Evolutionary conservation across 2,888 invertebrate species (phyloP).

Genomic region (Eretmocerus hayati): DNA sequence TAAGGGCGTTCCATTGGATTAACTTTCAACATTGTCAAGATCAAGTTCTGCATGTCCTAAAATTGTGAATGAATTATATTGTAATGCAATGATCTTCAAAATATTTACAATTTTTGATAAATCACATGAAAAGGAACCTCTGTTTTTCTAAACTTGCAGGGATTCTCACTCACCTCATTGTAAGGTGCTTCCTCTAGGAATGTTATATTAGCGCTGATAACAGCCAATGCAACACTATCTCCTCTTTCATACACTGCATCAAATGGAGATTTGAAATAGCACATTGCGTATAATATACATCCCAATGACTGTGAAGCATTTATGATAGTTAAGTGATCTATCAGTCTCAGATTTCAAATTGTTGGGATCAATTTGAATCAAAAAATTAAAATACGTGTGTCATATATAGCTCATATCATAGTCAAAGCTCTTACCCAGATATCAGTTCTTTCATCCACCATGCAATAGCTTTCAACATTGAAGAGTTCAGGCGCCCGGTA

Average conservation of each 20-base stretch:
- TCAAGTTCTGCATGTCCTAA: conserved; percentile 63
- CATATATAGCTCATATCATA: too few relatives aligned
- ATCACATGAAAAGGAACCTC: not conserved
- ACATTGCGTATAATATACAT: conserved; percentile 77
- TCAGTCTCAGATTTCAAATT: too few relatives aligned
- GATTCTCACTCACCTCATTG: conserved; percentile 53
- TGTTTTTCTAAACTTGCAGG: too few relatives aligned
- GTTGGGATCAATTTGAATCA: too few relatives aligned
- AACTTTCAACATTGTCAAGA: conserved; percentile 64
- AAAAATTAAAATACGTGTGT: not conserved
- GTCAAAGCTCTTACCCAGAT: conserved; percentile 64
- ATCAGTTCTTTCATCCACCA: conserved; percentile 77
- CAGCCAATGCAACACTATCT: conserved; percentile 80
- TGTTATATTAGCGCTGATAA: conserved; percentile 65
- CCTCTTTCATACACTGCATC: conserved; percentile 78
- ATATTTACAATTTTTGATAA: not conserved
- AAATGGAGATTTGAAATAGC: conserved; percentile 79
- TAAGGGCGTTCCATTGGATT: conserved; percentile 71
- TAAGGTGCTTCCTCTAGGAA: conserved; percentile 66
- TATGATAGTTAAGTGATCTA: too few relatives aligned
- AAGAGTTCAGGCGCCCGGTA: conserved; percentile 85
- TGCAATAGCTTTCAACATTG: conserved; percentile 71
- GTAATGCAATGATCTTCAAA: not conserved
- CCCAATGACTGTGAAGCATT: conserved; percentile 73
- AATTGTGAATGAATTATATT: conserved; percentile 32